Percentiles rank a stretch among this genome's conserved stretches.
These are phyloP conservation scores for Leptinotarsa haldemani DNA, from an alignment of 2,888 invertebrate genomes.

Conservation along the genomic window DNA sequence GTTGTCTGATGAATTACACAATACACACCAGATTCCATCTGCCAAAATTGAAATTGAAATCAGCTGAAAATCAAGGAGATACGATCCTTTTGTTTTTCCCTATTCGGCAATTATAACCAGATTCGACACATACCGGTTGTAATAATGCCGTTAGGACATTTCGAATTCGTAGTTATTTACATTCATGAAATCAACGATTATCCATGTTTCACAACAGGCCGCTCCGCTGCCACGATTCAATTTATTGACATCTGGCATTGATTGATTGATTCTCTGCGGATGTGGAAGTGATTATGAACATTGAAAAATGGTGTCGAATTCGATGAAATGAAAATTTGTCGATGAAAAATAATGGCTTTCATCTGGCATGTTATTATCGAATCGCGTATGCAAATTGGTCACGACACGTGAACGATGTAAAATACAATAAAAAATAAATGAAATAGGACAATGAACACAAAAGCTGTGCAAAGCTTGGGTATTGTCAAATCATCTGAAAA, in stretches of 20 bases:
- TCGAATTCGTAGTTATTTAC: neutral
- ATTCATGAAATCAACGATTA: constrained; percentile 7
- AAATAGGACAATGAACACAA: too few relatives aligned
- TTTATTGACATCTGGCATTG: constrained; percentile 16
- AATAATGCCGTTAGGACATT: neutral
- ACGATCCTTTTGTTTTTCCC: neutral
- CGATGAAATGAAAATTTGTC: constrained; percentile 3
- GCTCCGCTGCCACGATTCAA: constrained; percentile 1
- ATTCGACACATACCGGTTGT: neutral
- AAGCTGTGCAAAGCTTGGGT: too few relatives aligned
- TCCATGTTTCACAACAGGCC: constrained; percentile 10
- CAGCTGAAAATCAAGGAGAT: neutral
- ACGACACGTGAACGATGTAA: too few relatives aligned
- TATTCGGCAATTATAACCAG: neutral
- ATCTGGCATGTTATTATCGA: neutral
- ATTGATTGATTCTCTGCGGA: constrained; percentile 10
- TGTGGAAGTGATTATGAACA: constrained; percentile 1
- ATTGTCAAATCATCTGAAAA: too few relatives aligned
- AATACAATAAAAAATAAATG: too few relatives aligned
- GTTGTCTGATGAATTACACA: too few relatives aligned
- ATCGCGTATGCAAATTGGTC: too few relatives aligned
- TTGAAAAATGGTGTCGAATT: constrained; percentile 5
- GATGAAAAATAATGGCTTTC: neutral
- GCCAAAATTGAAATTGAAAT: neutral
- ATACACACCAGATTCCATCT: too few relatives aligned